phyloP scores from a whole-genome alignment of 2,888 invertebrate species.

The Campoletis raptor region DNA sequence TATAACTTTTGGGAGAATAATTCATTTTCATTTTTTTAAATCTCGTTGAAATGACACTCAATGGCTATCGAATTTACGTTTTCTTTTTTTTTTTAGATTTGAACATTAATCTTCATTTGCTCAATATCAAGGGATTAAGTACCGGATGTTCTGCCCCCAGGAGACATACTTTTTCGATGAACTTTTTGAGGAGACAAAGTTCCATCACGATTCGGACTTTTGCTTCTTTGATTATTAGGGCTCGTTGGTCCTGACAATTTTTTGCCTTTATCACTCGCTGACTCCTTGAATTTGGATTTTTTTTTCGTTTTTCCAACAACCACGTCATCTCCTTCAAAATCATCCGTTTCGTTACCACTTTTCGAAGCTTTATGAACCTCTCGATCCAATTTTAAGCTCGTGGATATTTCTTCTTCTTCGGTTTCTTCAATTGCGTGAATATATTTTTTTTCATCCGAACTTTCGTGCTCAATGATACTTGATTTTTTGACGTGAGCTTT shows the following conservation, averaged over 20 bases:
- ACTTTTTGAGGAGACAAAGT: slow-evolving; percentile 5
- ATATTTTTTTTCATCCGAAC: neutral
- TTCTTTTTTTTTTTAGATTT: slow-evolving; percentile 1
- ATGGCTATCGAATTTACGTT: neutral
- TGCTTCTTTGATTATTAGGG: slow-evolving; percentile 7
- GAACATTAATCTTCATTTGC: neutral
- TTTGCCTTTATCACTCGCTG: neutral
- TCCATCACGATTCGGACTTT: neutral
- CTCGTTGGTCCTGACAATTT: neutral
- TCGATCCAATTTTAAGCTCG: neutral
- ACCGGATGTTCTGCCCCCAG: slow-evolving; percentile 1
- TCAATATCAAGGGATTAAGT: slow-evolving; percentile 2
- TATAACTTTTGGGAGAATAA: neutral
- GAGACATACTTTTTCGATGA: neutral
- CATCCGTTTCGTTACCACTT: neutral
- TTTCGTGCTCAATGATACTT: neutral
- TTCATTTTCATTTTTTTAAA: neutral
- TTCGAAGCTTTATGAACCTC: neutral
- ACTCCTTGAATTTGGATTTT: neutral
- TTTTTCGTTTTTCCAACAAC: slow-evolving; percentile 1
- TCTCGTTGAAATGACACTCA: neutral
- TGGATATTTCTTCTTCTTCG: slow-evolving; percentile 10
- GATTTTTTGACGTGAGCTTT: neutral
- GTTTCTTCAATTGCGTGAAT: slow-evolving; percentile 9
- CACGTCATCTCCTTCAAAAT: neutral